phyloP scores from a whole-genome alignment of 2,888 invertebrate genomes.

The Exocentrus adspersus region DNA sequence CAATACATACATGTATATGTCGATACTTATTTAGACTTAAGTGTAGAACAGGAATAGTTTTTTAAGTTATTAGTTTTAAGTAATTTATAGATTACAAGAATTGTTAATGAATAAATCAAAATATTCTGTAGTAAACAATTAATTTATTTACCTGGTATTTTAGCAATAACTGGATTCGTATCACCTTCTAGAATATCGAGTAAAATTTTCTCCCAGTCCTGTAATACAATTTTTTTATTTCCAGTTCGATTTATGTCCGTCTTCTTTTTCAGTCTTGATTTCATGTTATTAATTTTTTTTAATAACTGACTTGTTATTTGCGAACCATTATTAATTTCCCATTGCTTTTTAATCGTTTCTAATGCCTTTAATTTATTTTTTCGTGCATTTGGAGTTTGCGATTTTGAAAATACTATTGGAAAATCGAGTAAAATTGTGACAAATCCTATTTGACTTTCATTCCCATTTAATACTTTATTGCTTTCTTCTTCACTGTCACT shows the following conservation, averaged over 20 bases:
- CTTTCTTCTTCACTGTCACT: background rate
- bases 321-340: slow-evolving; percentile 30
- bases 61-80: too few relatives aligned
- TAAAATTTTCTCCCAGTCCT: slow-evolving; percentile 31
- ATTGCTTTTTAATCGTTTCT: slow-evolving; percentile 25
- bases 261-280: slow-evolving; percentile 32
- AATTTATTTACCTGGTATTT: slow-evolving; percentile 19
- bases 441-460: background rate
- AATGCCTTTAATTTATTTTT: slow-evolving; percentile 27
- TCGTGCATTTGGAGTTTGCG: slow-evolving; percentile 22
- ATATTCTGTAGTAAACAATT: slow-evolving; percentile 6
- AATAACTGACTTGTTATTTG: slow-evolving; percentile 32
- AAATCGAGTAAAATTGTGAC: slow-evolving; percentile 3
- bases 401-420: slow-evolving; percentile 24
- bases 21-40: too few relatives aligned
- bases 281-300: slow-evolving; percentile 36
- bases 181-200: slow-evolving; percentile 26
- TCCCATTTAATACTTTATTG: background rate
- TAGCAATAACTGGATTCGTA: slow-evolving; percentile 31
- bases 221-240: slow-evolving; percentile 32
- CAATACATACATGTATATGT: too few relatives aligned
- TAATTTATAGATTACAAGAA: too few relatives aligned
- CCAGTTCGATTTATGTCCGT: slow-evolving; percentile 32
- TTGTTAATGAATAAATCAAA: too few relatives aligned
- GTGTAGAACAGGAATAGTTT: too few relatives aligned